phyloP scores from a whole-genome alignment of 2,797 vertebrate species.

The Epinephelus awoara region DNA sequence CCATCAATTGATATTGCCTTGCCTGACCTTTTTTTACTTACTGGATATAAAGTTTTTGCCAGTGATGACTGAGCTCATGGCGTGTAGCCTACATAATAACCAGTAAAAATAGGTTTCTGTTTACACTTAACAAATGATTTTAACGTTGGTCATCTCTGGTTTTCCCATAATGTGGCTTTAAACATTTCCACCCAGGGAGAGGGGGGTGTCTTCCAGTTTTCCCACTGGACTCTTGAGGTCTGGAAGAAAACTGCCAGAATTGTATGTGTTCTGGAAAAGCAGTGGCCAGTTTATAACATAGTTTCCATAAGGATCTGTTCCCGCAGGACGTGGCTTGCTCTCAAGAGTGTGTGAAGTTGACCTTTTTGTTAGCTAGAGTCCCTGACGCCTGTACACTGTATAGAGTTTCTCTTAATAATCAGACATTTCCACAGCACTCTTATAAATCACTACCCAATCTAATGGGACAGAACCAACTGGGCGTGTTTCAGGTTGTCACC shows the following conservation, averaged over 20 bases:
- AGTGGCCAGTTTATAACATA: slow-evolving; percentile 62
- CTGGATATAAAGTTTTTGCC: slow-evolving; percentile 25
- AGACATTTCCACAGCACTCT: slow-evolving; percentile 83
- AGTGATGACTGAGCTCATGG: slow-evolving; percentile 27
- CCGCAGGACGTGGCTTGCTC: slow-evolving; percentile 77
- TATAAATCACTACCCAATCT: slow-evolving; percentile 70
- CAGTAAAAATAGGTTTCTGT: slow-evolving; percentile 42
- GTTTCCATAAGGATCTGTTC: slow-evolving; percentile 79
- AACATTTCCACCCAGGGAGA: slow-evolving; percentile 65
- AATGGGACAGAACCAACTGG: slow-evolving; percentile 73
- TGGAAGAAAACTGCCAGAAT: slow-evolving; percentile 69
- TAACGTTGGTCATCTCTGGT: slow-evolving; percentile 69
- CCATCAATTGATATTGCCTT: slow-evolving; percentile 12
- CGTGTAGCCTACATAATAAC: slow-evolving; percentile 18
- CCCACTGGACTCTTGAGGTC: slow-evolving; percentile 70
- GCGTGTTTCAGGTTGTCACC: slow-evolving; percentile 85
- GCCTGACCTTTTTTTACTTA: slow-evolving; percentile 21
- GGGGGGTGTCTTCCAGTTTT: slow-evolving; percentile 69
- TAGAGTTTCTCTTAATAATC: slow-evolving; percentile 80
- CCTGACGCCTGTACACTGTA: slow-evolving; percentile 75
- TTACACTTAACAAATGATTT: slow-evolving; percentile 43
- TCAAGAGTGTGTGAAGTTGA: slow-evolving; percentile 75
- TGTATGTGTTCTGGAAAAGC: slow-evolving; percentile 62
- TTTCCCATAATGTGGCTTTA: slow-evolving; percentile 72
- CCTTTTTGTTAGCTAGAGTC: slow-evolving; percentile 76